A percentile compares a stretch with the other conserved stretches of the same genome.
Conservation (phyloP, 2,888 invertebrate species). For the Empis livida region DNA sequence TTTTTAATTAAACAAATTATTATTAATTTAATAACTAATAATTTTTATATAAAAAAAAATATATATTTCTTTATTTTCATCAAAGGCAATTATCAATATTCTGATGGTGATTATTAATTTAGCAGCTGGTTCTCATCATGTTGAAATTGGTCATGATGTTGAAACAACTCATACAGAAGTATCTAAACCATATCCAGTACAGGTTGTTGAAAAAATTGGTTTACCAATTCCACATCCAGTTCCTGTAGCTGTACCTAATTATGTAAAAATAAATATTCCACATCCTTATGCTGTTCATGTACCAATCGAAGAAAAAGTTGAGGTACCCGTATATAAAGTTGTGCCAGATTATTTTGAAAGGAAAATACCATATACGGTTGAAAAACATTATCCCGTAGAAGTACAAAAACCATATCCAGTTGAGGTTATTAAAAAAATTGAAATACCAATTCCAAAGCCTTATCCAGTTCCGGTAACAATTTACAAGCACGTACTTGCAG, state of each 20-base stretch:
- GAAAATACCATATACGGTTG: constrained; percentile 59
- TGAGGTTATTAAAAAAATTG: constrained; percentile 60
- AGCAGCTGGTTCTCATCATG: neutral
- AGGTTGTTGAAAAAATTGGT: constrained; percentile 57
- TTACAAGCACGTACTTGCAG: constrained; percentile 58
- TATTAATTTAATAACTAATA: too few relatives aligned
- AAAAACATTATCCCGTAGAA: constrained; percentile 51
- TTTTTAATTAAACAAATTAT: too few relatives aligned
- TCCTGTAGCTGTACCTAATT: constrained; percentile 49
- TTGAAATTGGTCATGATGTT: constrained; percentile 41
- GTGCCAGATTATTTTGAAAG: constrained; percentile 60
- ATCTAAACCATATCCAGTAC: constrained; percentile 55
- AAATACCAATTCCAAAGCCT: constrained; percentile 54
- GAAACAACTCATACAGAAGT: constrained; percentile 51
- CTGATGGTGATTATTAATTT: neutral
- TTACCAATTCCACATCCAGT: constrained; percentile 62
- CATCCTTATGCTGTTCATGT: constrained; percentile 64
- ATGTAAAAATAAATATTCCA: constrained; percentile 55
- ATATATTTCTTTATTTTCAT: too few relatives aligned
- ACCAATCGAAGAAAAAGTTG: constrained; percentile 53
- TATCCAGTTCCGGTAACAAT: constrained; percentile 62
- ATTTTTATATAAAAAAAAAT: too few relatives aligned
- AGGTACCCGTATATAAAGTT: constrained; percentile 58
- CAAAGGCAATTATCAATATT: too few relatives aligned
- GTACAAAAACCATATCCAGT: constrained; percentile 64